Evolutionary conservation across 2,113 vertebrate genomes (phyloP).

Genomic region (Eublepharis macularius): DNA sequence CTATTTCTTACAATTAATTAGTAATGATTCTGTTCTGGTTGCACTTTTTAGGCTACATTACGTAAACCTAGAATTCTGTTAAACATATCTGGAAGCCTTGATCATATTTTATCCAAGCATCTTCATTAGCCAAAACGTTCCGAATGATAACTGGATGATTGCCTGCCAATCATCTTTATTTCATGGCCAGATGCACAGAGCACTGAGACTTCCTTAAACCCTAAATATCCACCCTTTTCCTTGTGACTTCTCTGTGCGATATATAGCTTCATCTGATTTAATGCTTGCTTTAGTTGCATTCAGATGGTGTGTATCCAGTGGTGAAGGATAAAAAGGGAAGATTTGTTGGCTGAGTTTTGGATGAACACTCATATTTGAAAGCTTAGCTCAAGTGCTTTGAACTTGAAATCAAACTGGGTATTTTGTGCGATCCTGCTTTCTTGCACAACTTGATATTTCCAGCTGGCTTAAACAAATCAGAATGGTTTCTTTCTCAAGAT

Average conservation of each 20-base stretch:
- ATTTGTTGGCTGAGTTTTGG: slow-evolving; percentile 22
- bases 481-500: neutral
- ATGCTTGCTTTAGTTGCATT: slow-evolving; percentile 52
- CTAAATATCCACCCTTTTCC: slow-evolving; percentile 67
- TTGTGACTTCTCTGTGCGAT: slow-evolving; percentile 66
- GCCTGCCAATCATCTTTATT: slow-evolving; percentile 67
- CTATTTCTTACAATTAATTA: neutral
- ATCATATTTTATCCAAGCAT: slow-evolving; percentile 59
- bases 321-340: slow-evolving; percentile 34
- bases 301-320: slow-evolving; percentile 23
- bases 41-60: neutral
- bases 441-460: neutral
- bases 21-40: neutral
- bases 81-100: slow-evolving; percentile 49
- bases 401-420: slow-evolving; percentile 17
- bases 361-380: slow-evolving; percentile 21
- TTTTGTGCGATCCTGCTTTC: slow-evolving; percentile 5
- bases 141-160: slow-evolving; percentile 65
- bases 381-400: slow-evolving; percentile 32
- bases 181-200: slow-evolving; percentile 45
- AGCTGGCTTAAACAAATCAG: slow-evolving; percentile 8
- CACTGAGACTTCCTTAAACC: slow-evolving; percentile 68
- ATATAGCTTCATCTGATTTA: slow-evolving; percentile 57
- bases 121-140: slow-evolving; percentile 66
- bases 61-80: neutral